Base-by-base conservation (phyloP, 2,113 vertebrate species). In the Ceyx margarethae region DNA sequence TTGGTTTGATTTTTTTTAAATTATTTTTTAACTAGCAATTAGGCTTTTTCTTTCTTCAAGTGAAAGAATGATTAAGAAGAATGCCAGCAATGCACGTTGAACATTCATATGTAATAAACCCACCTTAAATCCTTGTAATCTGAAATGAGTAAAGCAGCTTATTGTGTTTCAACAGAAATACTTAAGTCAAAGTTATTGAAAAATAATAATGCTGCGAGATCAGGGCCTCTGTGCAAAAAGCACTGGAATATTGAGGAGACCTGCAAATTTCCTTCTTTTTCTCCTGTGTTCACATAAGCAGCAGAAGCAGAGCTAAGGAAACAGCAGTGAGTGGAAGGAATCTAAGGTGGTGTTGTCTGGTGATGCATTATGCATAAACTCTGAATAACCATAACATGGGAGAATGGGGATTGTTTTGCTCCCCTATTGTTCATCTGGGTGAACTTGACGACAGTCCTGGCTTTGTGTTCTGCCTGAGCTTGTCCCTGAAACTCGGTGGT, bases 381-480 rank as follows among this genome's bases (percentile, higher is more conserved):
- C 79, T 50, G 83, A 95, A 95, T 92, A 94, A 89, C 76, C 65
- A 10, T 77, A 94, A 94, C 83, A 42, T 17, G 71, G 82, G 89
- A 96, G 94, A 95, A 94, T 43, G 56, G 85, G 90, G 80, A 89
- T 97, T 96, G 93, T 73, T 87, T 89, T 89, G 80, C 77, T 96
- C 81, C 71, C 67, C 81, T 89, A 69, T 97, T 96, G 82, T 94
- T 94, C 87, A 60, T 94, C 91, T 92, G 89, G 76, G 94, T 97
- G 96, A 98, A 98, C 97, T 97, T 98, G 98, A 97, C 97, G 97
- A 86, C 56, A 79, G 83, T 93, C 97, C 95, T 95, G 91, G 95
- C 92, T 96, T 87, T 87, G 95, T 96, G 97, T 96, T 97, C 94
- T 29, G 96, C 87, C 91, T 13, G 86, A 81, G 87, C 88, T 13